Evolutionary conservation across 2,888 invertebrate species (phyloP), one percentile per base, ranked within the genome.

Genomic region (Drosophila kambysellisi): DNA sequence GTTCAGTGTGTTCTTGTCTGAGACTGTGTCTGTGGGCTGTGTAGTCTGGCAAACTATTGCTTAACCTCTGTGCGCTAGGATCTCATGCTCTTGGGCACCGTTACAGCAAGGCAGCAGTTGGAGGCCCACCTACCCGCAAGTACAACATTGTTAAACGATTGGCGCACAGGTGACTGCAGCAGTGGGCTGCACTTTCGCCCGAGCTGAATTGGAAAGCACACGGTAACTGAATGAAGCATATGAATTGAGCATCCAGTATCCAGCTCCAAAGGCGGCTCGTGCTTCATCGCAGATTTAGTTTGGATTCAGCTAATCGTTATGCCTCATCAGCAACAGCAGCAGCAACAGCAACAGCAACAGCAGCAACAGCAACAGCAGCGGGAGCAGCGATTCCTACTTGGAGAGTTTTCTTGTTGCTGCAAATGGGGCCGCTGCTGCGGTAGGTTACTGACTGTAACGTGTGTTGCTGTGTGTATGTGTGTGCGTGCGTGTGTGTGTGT

Each of bases 21-120:
- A 53, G 35, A 25, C 46, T 46, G 15, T 25, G 46, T 51, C 60
- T 63, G 57, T 46, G 25, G 46, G 46, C 1, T 46, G 52, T 57
- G 39, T 64, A 12, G 48, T 32, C 65, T 63, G 57, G 29, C 61
- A 51, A 57, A 32, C 70, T 65, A 65, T 78, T 73, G 85, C 58
- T 83, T 90, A 90, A 90, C 85, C 90, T 86, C 76, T 85, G 75
- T 41, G 58, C 64, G 53, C 39, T 56, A 56, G 72, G 81, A 90
- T 85, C 85, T 86, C 85, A 90, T 80, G 86, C 68, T 68, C 76
- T 68, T 73, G 65, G 68, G 58, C 68, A 61, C 78, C 61, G 68
- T 52, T 64, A 43, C 62, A 68, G 35, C 53, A 54, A 56, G n/a
- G n/a, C 29, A 57, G 32, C 57, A 17, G 32, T 57, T 56, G 56